Conservation (phyloP, 2,113 vertebrate genomes). For the Hippoglossus stenolepis region DNA sequence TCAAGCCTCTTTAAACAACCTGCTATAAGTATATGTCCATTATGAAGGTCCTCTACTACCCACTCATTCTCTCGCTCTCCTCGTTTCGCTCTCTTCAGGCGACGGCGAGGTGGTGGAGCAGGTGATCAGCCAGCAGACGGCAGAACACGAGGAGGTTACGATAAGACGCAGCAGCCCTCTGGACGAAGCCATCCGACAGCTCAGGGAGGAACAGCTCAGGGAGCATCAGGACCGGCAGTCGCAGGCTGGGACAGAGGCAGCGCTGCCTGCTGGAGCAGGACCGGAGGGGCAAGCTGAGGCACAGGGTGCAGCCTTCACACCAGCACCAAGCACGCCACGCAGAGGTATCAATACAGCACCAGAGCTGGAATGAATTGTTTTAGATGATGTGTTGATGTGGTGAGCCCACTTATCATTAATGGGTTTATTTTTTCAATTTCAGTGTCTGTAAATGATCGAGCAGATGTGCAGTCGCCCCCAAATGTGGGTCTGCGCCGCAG, state of each 20-base stretch:
- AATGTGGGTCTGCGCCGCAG: constrained; percentile 95
- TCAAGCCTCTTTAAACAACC: background rate
- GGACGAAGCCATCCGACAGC: constrained; percentile 90
- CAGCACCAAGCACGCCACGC: constrained; percentile 84
- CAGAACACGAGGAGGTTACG: constrained; percentile 85
- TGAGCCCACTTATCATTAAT: background rate
- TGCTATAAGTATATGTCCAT: background rate
- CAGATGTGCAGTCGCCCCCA: constrained; percentile 91
- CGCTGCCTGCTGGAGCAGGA: background rate
- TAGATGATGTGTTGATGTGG: background rate
- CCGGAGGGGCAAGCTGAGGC: constrained; percentile 38
- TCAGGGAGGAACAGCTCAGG: constrained; percentile 80
- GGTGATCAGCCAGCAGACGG: constrained; percentile 93
- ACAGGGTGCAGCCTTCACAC: constrained; percentile 50
- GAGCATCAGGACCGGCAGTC: background rate
- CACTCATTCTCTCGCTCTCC: background rate
- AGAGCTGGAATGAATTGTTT: background rate
- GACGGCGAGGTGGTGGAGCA: constrained; percentile 98
- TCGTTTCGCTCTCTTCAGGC: constrained; percentile 74
- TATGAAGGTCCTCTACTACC: background rate
- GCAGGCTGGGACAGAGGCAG: constrained; percentile 53
- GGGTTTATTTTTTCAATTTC: background rate
- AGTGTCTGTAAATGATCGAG: constrained; percentile 89
- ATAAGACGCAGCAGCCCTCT: constrained; percentile 84
- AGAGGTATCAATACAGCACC: constrained; percentile 84